Percentiles rank a stretch among this genome's conserved stretches.
phyloP scores from a whole-genome alignment of 2,797 vertebrate genomes.

The Enteromius fasciolatus region DNA sequence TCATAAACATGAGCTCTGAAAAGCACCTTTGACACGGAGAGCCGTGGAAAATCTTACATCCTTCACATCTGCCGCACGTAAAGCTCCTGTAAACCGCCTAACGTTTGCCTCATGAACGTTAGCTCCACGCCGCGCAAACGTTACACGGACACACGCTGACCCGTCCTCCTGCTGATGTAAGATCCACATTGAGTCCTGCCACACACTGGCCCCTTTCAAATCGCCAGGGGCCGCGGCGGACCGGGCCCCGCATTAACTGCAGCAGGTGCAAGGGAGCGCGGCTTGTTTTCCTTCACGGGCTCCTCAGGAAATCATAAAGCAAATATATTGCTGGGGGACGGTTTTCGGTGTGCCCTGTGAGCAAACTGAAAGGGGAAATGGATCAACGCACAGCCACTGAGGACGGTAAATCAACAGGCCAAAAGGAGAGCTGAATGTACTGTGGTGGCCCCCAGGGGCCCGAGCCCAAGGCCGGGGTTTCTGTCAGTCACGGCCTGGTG shows the following conservation, averaged over 20 bases:
- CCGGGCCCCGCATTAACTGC: slow-evolving; percentile 73
- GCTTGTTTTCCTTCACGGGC: slow-evolving; percentile 79
- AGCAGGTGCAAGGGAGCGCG: slow-evolving; percentile 81
- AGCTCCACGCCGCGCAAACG: slow-evolving; percentile 71
- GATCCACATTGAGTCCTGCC: slow-evolving; percentile 76
- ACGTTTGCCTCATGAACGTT: slow-evolving; percentile 81
- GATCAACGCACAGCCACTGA: slow-evolving; percentile 79
- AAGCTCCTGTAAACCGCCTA: slow-evolving; percentile 73
- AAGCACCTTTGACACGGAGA: slow-evolving; percentile 31
- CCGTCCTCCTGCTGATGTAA: slow-evolving; percentile 68
- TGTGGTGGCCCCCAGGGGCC: slow-evolving; percentile 78
- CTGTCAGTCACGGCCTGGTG: slow-evolving; percentile 80
- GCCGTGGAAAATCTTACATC: not conserved
- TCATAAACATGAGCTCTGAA: slow-evolving; percentile 12
- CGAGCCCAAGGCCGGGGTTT: slow-evolving; percentile 82
- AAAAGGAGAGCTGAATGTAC: slow-evolving; percentile 84
- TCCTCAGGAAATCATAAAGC: slow-evolving; percentile 89
- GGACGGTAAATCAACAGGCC: slow-evolving; percentile 87
- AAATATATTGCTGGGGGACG: slow-evolving; percentile 84
- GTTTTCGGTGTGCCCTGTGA: slow-evolving; percentile 83
- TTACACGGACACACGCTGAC: slow-evolving; percentile 73
- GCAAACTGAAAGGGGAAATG: slow-evolving; percentile 84
- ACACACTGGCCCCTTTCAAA: slow-evolving; percentile 64
- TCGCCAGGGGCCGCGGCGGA: slow-evolving; percentile 61
- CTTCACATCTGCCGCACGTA: slow-evolving; percentile 71